Evolutionary conservation across 2,888 invertebrate species (phyloP).

Genomic region (Perdita meconis): DNA sequence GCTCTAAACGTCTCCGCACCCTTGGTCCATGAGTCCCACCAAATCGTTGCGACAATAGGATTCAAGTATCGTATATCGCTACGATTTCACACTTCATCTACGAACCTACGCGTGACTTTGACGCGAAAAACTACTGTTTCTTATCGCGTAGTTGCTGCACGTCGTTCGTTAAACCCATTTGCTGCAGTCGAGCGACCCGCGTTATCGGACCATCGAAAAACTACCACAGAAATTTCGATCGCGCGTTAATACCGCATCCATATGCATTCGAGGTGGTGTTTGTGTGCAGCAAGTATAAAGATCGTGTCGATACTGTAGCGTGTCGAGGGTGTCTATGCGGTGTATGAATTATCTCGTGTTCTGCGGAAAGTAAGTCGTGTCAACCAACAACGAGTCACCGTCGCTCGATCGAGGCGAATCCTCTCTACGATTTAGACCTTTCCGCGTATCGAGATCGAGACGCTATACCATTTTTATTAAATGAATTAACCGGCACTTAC

Average conservation of each 20-base stretch:
- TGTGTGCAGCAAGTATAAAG: slow-evolving; percentile 30
- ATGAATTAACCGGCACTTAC: slow-evolving; percentile 53
- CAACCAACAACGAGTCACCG: slow-evolving; percentile 3
- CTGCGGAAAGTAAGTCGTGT: slow-evolving; percentile 13
- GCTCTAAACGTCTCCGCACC: background rate
- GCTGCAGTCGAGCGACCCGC: slow-evolving; percentile 40
- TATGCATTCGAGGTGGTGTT: slow-evolving; percentile 52
- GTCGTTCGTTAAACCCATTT: slow-evolving; percentile 61
- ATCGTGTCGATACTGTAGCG: slow-evolving; percentile 11
- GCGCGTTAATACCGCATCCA: slow-evolving; percentile 63
- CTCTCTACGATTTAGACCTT: no score
- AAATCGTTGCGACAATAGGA: background rate
- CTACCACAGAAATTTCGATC: slow-evolving; percentile 1
- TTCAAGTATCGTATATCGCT: no score
- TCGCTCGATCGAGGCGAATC: no score
- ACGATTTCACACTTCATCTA: no score
- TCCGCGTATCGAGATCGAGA: no score
- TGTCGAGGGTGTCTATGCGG: slow-evolving; percentile 47
- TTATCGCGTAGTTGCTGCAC: no score
- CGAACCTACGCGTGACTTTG: no score
- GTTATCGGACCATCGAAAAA: background rate
- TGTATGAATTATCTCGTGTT: slow-evolving; percentile 50
- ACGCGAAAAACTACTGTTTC: no score
- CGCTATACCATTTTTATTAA: background rate
- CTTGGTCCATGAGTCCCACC: background rate